Evolutionary conservation across 2,888 invertebrate genomes (phyloP).

Genomic region (Apodemia mormo): DNA sequence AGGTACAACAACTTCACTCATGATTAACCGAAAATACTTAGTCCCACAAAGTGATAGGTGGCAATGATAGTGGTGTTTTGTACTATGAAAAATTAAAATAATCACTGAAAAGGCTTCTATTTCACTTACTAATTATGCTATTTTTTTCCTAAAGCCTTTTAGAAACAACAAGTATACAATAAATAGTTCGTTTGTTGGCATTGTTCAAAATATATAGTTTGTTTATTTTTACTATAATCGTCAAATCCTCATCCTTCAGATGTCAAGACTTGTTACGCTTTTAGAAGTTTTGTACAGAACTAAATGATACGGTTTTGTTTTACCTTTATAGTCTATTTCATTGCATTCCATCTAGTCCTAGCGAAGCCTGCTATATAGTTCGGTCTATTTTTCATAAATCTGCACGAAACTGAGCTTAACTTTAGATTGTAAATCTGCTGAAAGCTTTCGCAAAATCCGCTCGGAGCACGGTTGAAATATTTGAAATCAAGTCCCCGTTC

Average conservation of each 20-base stretch:
- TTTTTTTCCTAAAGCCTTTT: too few species aligned
- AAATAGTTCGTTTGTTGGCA: too few species aligned
- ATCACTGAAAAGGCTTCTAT: too few species aligned
- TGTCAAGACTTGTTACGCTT: neutral
- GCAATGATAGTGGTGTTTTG: too few species aligned
- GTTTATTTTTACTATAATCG: neutral
- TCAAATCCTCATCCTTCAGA: neutral
- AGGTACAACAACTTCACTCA: too few species aligned
- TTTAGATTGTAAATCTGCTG: neutral
- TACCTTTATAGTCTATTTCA: neutral
- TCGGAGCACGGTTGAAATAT: constrained; percentile 11
- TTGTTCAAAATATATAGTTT: neutral
- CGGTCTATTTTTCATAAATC: constrained; percentile 6
- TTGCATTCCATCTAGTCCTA: neutral
- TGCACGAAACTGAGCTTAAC: constrained; percentile 12
- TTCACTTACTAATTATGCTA: too few species aligned
- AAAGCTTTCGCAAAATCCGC: constrained; percentile 18
- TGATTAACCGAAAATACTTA: too few species aligned
- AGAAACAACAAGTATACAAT: too few species aligned
- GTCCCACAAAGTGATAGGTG: too few species aligned
- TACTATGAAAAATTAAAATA: too few species aligned
- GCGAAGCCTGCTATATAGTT: neutral
- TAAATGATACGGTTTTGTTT: neutral
- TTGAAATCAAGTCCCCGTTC: neutral
- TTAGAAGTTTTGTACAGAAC: neutral